phyloP scores from a whole-genome alignment of 2,113 vertebrate species.

The Empidonax alnorum region DNA sequence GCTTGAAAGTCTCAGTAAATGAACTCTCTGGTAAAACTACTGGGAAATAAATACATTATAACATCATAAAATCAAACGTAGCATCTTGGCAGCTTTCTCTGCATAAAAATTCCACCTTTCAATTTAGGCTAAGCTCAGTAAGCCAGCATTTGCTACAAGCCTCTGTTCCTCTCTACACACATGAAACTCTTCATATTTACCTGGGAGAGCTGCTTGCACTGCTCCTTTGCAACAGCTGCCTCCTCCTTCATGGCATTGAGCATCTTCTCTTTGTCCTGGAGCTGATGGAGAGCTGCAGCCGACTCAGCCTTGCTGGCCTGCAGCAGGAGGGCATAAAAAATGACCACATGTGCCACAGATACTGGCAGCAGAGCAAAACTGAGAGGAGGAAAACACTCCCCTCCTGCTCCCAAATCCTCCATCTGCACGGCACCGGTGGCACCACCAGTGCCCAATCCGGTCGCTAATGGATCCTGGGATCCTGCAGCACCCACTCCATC shows the following conservation, averaged over 20 bases:
- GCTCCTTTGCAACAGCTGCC: conserved; percentile 86
- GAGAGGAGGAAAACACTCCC: not conserved
- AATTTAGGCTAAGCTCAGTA: not conserved
- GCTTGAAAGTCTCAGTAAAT: not conserved
- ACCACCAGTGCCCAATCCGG: not conserved
- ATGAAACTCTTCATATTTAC: conserved; percentile 56
- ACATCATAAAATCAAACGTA: not conserved
- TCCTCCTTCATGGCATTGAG: conserved; percentile 87
- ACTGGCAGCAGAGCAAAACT: not conserved
- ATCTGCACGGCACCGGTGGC: fast-evolving
- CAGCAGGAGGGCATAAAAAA: conserved; percentile 6
- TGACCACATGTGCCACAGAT: not conserved
- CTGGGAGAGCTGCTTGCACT: conserved; percentile 94
- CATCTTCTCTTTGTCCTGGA: conserved; percentile 90
- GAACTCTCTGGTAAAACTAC: not conserved
- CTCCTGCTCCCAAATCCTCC: not conserved
- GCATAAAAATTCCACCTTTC: not conserved
- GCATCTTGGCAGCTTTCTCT: not conserved
- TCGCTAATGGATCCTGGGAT: conserved; percentile 34
- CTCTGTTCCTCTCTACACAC: not conserved
- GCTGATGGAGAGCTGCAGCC: conserved; percentile 78
- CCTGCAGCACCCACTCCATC: not conserved
- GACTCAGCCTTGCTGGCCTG: conserved; percentile 84
- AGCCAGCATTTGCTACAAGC: not conserved
- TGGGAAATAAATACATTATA: not conserved